Base-by-base conservation (phyloP, 2,888 invertebrate species). In the Sarcophaga subvicina region DNA sequence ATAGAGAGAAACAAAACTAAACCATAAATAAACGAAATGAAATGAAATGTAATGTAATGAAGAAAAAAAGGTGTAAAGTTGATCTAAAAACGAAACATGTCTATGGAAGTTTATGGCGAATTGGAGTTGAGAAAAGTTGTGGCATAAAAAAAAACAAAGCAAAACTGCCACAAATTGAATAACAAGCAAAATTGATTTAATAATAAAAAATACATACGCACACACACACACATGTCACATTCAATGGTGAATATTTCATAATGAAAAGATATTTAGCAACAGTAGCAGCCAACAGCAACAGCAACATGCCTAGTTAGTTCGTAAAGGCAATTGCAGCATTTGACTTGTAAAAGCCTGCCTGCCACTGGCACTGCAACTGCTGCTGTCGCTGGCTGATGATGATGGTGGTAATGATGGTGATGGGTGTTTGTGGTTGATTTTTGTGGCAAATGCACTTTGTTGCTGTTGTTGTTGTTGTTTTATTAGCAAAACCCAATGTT, bases 141-240 rank as follows among this genome's bases (percentile, higher is more conserved):
- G 63, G 37, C 59, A 75, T 47, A 20, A 22, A 70, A 81, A 49
- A 54, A 49, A 64, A 45, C 8, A 69, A 37, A 47, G n/a, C 59
- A 75, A 66, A 81, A 67, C 54, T 54, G 27, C 75, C 76, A 80
- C 84, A 87, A 86, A 87, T 87, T 87, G 84, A 87, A 87, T 87
- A 84, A 87, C 87, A 87, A 87, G 87, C 81, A 79, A 87, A 87
- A 87, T 87, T 87, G 87, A 87, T 87, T 87, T 87, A 87, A 87
- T 87, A 87, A 83, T 83, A 83, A 83, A 83, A 83, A 22, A 22
- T 22, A 20, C 20, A 62, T 83, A 66, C 83, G 67, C 66, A 78
- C 72, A 67, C 78, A 84, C 81, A 75, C 14, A 78, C 49, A 73
- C 54, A 81, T 54, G 4, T 76, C 80, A 78, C 14, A 80, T 45